A percentile compares a stretch with the other conserved stretches of the same genome.
Evolutionary conservation across 2,113 vertebrate genomes (phyloP).

Genomic region (Sceloporus tristichus): DNA sequence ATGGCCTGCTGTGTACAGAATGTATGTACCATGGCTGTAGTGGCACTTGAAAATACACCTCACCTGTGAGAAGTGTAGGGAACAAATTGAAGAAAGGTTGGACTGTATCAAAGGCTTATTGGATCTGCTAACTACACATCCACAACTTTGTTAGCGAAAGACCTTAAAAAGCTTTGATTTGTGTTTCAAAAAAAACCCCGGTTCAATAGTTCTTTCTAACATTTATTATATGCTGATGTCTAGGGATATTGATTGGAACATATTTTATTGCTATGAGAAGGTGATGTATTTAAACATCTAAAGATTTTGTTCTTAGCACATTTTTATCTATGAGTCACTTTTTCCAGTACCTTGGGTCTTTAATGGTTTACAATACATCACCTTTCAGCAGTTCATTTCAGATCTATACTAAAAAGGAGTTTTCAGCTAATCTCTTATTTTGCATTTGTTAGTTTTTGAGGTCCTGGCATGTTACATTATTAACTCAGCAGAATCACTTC

Average conservation of each 20-base stretch:
- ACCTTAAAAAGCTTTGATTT: conserved; percentile 64
- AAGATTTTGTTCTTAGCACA: conserved; percentile 60
- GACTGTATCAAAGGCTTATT: background rate
- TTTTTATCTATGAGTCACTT: conserved; percentile 59
- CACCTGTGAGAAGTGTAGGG: conserved; percentile 3
- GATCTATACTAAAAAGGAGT: conserved; percentile 15
- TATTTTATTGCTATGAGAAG: conserved; percentile 65
- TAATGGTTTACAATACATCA: conserved; percentile 10
- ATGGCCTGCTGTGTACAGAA: background rate
- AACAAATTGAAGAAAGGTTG: conserved; percentile 34
- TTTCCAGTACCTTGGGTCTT: background rate
- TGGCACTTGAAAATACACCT: conserved; percentile 12
- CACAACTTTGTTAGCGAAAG: conserved; percentile 43
- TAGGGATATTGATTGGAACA: conserved; percentile 62
- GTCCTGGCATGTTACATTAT: background rate
- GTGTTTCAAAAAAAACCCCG: conserved; percentile 22
- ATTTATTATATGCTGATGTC: conserved; percentile 60
- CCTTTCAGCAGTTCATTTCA: conserved; percentile 48
- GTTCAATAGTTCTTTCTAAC: conserved; percentile 55
- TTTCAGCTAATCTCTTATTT: conserved; percentile 24
- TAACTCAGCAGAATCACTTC: background rate
- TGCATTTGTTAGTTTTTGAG: background rate
- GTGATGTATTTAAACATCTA: conserved; percentile 60
- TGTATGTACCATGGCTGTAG: background rate
- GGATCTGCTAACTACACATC: conserved; percentile 28